These are phyloP conservation scores for Chrysolophus pictus DNA, from an alignment of 2,797 vertebrate genomes.

Conservation along the genomic window DNA sequence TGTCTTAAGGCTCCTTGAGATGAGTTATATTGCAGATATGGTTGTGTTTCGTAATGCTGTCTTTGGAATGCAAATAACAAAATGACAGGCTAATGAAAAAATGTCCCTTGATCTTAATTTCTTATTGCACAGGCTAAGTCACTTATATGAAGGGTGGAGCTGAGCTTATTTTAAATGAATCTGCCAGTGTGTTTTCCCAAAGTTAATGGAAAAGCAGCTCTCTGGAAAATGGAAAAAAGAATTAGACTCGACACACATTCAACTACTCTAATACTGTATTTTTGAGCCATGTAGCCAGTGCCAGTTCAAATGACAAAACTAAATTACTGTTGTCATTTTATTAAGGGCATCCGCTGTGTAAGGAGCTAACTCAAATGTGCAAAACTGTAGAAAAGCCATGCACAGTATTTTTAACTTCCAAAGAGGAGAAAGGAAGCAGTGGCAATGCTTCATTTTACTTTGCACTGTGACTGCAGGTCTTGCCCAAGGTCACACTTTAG, in stretches of 20 bases:
- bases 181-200: slow-evolving; percentile 98
- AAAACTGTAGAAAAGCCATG: slow-evolving; percentile 89
- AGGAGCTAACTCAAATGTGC: slow-evolving; percentile 93
- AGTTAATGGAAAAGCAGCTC: slow-evolving; percentile 99
- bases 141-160: slow-evolving; percentile 96
- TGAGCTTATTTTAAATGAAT: slow-evolving; percentile 98
- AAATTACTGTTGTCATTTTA: slow-evolving; percentile 99
- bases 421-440: slow-evolving; percentile 80
- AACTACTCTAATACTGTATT: slow-evolving; percentile 97
- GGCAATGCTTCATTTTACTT: slow-evolving; percentile 86
- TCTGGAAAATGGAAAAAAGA: slow-evolving; percentile 99
- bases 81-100: slow-evolving; percentile 97
- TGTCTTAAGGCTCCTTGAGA: slow-evolving; percentile 89
- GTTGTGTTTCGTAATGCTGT: slow-evolving; percentile 84
- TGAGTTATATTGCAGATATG: slow-evolving; percentile 91
- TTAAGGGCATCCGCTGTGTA: slow-evolving; percentile 98
- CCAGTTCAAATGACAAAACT: slow-evolving; percentile 97
- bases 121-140: slow-evolving; percentile 93
- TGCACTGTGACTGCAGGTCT: slow-evolving; percentile 84
- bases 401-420: slow-evolving; percentile 88
- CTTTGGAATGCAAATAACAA: slow-evolving; percentile 94
- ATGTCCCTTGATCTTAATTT: slow-evolving; percentile 98
- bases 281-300: slow-evolving; percentile 94
- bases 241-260: slow-evolving; percentile 98
- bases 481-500: slow-evolving; percentile 86